Conservation (phyloP, 2,888 invertebrate species). For the Amaurobius ferox region DNA sequence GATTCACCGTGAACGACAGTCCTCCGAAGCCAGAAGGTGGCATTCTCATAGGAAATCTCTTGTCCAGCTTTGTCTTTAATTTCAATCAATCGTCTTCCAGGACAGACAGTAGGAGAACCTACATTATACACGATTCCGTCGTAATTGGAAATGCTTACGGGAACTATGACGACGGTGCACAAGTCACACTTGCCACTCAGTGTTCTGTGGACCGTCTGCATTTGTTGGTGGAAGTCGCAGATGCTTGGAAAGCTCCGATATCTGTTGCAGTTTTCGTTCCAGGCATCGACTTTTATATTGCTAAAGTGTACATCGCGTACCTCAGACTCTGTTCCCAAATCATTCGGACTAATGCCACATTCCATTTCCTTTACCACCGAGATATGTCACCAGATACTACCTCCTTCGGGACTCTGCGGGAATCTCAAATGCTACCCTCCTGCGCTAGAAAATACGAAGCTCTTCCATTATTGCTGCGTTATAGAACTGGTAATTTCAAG, state of each 20-base stretch:
- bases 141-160: conserved; percentile 84
- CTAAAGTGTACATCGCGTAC: conserved; percentile 86
- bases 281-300: conserved; percentile 83
- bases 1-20: conserved; percentile 3
- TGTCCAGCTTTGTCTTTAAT: conserved; percentile 58
- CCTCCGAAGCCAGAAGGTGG: conserved; percentile 33
- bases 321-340: conserved; percentile 85
- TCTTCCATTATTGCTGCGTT: conserved; percentile 54
- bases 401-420: conserved; percentile 17
- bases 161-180: conserved; percentile 75
- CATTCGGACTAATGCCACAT: conserved; percentile 84
- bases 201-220: conserved; percentile 89
- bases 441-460: conserved; percentile 53
- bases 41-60: conserved; percentile 53
- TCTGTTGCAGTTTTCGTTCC: conserved; percentile 87
- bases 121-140: conserved; percentile 86
- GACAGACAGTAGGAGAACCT: conserved; percentile 76
- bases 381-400: conserved; percentile 79
- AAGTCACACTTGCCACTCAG: conserved; percentile 85
- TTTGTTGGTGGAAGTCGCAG: conserved; percentile 85
- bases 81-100: conserved; percentile 68
- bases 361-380: conserved; percentile 86
- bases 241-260: conserved; percentile 91
- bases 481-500: conserved; percentile 80
- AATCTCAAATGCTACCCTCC: conserved; percentile 71